These are phyloP conservation scores for Pyrochroa serraticornis DNA, from an alignment of 2,888 invertebrate species.

Conservation along the genomic window DNA sequence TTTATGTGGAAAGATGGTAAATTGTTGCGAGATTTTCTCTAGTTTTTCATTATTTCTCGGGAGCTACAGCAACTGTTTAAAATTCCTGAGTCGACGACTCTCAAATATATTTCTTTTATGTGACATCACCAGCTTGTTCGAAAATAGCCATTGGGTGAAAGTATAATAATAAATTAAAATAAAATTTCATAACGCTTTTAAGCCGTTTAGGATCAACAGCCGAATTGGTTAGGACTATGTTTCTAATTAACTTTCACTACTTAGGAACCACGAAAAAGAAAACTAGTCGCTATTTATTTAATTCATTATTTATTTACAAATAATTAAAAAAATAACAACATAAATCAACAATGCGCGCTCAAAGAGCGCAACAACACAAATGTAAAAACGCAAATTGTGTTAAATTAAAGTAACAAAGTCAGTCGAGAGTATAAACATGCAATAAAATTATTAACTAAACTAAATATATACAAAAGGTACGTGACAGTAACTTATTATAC, in stretches of 20 bases:
- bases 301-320: slow-evolving; percentile 20
- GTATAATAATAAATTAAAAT: slow-evolving; percentile 2
- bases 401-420: slow-evolving; percentile 33
- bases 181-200: slow-evolving; percentile 12
- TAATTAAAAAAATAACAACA: slow-evolving; percentile 17
- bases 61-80: too few relatives aligned
- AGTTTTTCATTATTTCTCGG: too few relatives aligned
- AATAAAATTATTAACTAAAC: slow-evolving; percentile 35
- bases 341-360: slow-evolving; percentile 14
- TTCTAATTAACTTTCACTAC: slow-evolving; percentile 17
- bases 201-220: slow-evolving; percentile 6
- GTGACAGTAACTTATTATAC: slow-evolving; percentile 10
- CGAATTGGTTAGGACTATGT: slow-evolving; percentile 18
- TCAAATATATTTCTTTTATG: too few relatives aligned
- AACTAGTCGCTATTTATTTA: slow-evolving; percentile 3
- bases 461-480: slow-evolving; percentile 41
- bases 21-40: too few relatives aligned
- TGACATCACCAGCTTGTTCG: too few relatives aligned
- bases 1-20: too few relatives aligned
- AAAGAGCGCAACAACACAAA: too few relatives aligned
- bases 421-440: slow-evolving; percentile 36
- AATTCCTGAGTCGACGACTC: too few relatives aligned
- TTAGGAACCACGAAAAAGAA: slow-evolving; percentile 8
- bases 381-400: slow-evolving; percentile 8
- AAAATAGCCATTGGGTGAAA: not conserved